Evolutionary conservation across 2,888 invertebrate genomes (phyloP).

Genomic region (Antheraea yamamai): DNA sequence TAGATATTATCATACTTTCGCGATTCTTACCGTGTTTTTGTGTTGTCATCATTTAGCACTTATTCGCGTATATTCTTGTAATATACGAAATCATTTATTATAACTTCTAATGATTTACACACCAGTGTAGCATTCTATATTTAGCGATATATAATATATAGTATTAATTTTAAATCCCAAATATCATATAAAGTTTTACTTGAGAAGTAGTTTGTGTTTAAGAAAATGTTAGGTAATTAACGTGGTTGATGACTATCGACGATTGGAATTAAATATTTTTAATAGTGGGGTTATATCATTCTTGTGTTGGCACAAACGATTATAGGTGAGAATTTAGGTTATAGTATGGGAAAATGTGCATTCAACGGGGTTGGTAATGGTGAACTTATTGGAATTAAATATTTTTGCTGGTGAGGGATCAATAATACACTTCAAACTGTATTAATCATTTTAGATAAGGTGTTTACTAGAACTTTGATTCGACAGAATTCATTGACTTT

Average conservation of each 20-base stretch:
- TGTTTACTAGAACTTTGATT: too few relatives aligned
- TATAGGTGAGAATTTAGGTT: too few relatives aligned
- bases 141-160: not conserved
- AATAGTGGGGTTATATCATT: too few relatives aligned
- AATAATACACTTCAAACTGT: too few relatives aligned
- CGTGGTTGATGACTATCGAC: not conserved
- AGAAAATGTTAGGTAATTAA: not conserved
- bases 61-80: not conserved
- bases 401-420: too few relatives aligned
- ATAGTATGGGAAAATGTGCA: too few relatives aligned
- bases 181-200: not conserved
- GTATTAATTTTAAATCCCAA: not conserved
- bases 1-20: conserved; percentile 13
- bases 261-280: not conserved
- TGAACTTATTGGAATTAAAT: too few relatives aligned
- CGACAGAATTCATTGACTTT: too few relatives aligned
- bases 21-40: conserved; percentile 2
- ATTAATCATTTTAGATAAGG: too few relatives aligned
- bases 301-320: too few relatives aligned
- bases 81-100: conserved; percentile 5
- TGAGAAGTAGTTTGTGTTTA: not conserved
- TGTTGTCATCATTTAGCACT: conserved; percentile 11
- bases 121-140: not conserved
- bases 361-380: too few relatives aligned
- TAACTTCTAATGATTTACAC: not conserved